phyloP scores from a whole-genome alignment of 2,888 invertebrate genomes.

The Cheilosia grossa region DNA sequence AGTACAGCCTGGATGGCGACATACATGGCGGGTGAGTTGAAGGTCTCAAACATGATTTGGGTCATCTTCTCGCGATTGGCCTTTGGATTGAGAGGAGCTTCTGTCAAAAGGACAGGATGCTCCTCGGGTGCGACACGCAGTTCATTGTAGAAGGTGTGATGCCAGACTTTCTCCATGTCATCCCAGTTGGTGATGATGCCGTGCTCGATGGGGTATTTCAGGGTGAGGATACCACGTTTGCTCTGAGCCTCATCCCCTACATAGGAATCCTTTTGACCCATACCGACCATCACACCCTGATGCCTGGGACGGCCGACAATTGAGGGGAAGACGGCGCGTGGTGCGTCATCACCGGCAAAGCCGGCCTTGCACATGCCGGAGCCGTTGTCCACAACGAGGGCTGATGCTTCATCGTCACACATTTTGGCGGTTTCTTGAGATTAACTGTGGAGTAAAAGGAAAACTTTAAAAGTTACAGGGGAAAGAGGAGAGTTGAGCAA shows the following conservation, averaged over 20 bases:
- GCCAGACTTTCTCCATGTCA: slow-evolving; percentile 99
- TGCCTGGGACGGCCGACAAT: slow-evolving; percentile 97
- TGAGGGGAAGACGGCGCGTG: slow-evolving; percentile 95
- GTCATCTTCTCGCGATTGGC: slow-evolving; percentile 96
- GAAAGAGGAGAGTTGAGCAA: neutral
- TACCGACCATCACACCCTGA: slow-evolving; percentile 98
- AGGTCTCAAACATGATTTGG: slow-evolving; percentile 96
- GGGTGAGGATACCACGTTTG: slow-evolving; percentile 97
- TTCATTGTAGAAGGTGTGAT: slow-evolving; percentile 99
- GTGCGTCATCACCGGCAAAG: slow-evolving; percentile 97
- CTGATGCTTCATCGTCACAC: slow-evolving; percentile 97
- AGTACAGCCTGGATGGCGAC: slow-evolving; percentile 97
- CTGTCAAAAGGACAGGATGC: slow-evolving; percentile 93
- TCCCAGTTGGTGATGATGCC: slow-evolving; percentile 99
- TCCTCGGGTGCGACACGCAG: slow-evolving; percentile 97
- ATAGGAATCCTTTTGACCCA: slow-evolving; percentile 99
- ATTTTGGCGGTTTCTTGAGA: slow-evolving; percentile 84
- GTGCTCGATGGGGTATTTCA: slow-evolving; percentile 98
- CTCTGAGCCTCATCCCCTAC: slow-evolving; percentile 98
- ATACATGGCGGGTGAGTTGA: slow-evolving; percentile 97
- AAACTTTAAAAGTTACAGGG: neutral
- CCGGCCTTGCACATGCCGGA: slow-evolving; percentile 99
- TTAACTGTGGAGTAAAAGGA: slow-evolving; percentile 43
- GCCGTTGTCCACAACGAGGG: slow-evolving; percentile 97
- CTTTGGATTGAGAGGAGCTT: slow-evolving; percentile 94